Base-by-base conservation (phyloP, 2,888 invertebrate genomes). In the Eurois occulta region DNA sequence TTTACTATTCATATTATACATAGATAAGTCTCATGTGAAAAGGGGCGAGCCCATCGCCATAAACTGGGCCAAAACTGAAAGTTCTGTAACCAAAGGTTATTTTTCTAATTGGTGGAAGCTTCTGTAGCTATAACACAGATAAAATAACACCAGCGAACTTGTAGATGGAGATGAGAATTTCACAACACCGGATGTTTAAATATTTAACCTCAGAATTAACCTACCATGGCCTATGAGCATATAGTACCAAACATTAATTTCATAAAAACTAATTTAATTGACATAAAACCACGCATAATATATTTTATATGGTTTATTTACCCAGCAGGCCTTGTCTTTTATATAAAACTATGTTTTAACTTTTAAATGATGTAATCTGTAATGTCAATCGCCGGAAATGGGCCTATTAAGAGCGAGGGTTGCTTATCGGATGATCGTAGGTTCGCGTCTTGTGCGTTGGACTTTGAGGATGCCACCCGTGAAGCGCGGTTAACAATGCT, bases 311-410 rank as follows among this genome's bases (percentile, higher is more conserved):
- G 58, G 13, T 55, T 70, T 72, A 78, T 73, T 67, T 73, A 35
- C 8, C 55, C 21, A 60, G 46, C 28, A 62, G 72, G 0, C 84
- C 75, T 75, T 86, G 78, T 13, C 13, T 73, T 67, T 64, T 28
- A 71, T 7, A 64, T 46, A 38, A 77, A 71, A 21, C n/a, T 60
- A 46, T 67, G 43, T 75, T 81, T 72, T 52, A 82, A 74, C 77
- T 77, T 74, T 81, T 52, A 70, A 75, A 78, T 86, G 73, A 66
- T 76, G 68, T 80, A 73, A 86, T 78, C 21, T 78, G 71, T 84
- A 85, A 85, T 87, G 85, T 84, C 72, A 85, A 85, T 86, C 73
- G 72, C 70, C 85, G 82, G 86, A 88, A 85, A 77, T 67, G 48
- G 38, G 70, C 72, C 78, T 81, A 81, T 81, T 81, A 81, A 74